Evolutionary conservation across 2,888 invertebrate genomes (phyloP), one percentile per base, ranked within the genome.

Genomic region (Tetramorium bicarinatum): DNA sequence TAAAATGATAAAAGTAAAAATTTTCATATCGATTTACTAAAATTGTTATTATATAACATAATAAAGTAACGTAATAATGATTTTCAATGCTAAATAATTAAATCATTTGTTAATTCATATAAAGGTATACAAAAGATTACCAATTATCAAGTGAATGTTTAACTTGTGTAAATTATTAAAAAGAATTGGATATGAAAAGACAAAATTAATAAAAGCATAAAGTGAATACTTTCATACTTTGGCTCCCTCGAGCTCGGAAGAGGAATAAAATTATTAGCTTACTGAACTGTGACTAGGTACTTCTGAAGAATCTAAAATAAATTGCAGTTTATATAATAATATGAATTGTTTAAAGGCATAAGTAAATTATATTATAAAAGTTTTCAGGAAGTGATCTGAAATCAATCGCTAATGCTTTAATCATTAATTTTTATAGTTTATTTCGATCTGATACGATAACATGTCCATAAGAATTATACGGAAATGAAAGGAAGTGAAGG

Each of bases 401-500:
- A 44, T n/a, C 13, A 69, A 47, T 80, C 13, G 25, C 13, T 76
- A 21, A 62, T 38, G 25, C 3, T 47, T 56, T 69, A 56, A 67
- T 54, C 15, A 29, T 29, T 44, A 59, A 69, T 49, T 71, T 71
- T 34, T 59, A 59, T 25, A 25, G 3, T 18, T 44, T 18, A 67
- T 80, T 71, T 38, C 8, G 11, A 47, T 79, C 34, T 80, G 34
- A 2, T 71, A 25, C 25, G 21, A 59, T 21, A 59, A 79, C 18
- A 44, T 3, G 13, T 72, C 13, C 1, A 38, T 34, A n/a, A 8
- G 34, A 80, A 72, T 71, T 71, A 44, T 34, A 44, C 71, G 79
- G 79, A 72, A 80, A 80, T 80, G 79, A 80, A 80, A 80, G 79
- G 79, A 80, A 80, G 79, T 72, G 79, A 80, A 80, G 21, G 72